Evolutionary conservation across 2,888 invertebrate species (phyloP), one percentile per base, ranked within the genome.

Genomic region (Dicranocentrus wangi): DNA sequence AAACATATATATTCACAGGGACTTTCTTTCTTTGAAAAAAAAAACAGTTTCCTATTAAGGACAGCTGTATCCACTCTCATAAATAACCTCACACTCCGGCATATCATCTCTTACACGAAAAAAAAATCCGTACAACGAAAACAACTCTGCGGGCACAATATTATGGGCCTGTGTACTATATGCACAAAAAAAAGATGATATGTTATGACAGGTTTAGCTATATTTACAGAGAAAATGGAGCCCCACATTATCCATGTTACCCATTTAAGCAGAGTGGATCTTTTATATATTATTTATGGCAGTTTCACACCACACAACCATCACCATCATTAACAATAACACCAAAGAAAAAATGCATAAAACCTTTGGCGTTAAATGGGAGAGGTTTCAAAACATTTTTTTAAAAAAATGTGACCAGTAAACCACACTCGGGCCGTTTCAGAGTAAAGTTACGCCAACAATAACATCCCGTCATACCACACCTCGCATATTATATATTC

Each of bases 41-140:
- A 76, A 68, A 58, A 76, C 15, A 28, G 43, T 68, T 75, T 55
- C 76, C 66, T 68, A 68, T 76, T 76, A 68, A 68, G 76, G 76
- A 60, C 76, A 76, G 68, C 32, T 76, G 76, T 60, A 76, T 47
- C 21, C 60, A 32, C 42, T 77, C 77, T 77, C 77, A 77, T 61
- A 51, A 77, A 53, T 47, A 60, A 76, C 66, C 42, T 76, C 68
- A 68, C 58, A 61, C 73, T 70, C 21, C 19, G 28, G 32, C 19
- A 55, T 23, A 3, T 3, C 8, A 47, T n/a, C 47, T 8, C 39
- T 39, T 8, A 51, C 51, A 8, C 7, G 17, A 17, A n/a, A n/a
- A n/a, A n/a, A n/a, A n/a, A n/a, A n/a, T n/a, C n/a, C n/a, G n/a
- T 32, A 3, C 32, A 7, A 32, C 32, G 32, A 32, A 32, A 32